Conservation (phyloP, 2,888 invertebrate species). For the Macrosoma leucophasiata region DNA sequence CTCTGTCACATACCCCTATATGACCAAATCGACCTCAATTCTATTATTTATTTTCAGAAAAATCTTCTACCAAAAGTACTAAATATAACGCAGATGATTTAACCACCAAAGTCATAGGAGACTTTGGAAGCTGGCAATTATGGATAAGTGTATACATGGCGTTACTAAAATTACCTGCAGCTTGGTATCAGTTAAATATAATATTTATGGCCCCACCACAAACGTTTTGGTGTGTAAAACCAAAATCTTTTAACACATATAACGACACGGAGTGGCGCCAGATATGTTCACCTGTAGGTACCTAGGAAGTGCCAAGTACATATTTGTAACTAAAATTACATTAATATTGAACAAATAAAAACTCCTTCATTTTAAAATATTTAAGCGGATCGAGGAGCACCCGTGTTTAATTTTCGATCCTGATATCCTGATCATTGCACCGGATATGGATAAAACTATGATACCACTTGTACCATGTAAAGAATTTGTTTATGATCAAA, state of each 20-base stretch:
- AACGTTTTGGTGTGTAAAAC: constrained; percentile 75
- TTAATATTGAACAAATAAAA: background rate
- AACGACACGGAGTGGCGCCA: constrained; percentile 61
- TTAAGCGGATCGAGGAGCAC: constrained; percentile 48
- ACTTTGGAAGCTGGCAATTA: constrained; percentile 77
- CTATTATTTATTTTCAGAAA: too few relatives aligned
- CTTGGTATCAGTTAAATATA: constrained; percentile 79
- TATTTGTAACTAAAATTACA: background rate
- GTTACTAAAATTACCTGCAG: constrained; percentile 74
- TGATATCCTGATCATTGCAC: constrained; percentile 38
- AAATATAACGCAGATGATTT: constrained; percentile 34
- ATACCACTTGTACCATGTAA: constrained; percentile 53
- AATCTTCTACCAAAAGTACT: too few relatives aligned
- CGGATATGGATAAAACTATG: constrained; percentile 36
- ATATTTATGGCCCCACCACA: constrained; percentile 78
- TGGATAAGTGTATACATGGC: constrained; percentile 71
- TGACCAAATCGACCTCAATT: too few relatives aligned
- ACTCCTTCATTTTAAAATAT: constrained; percentile 10
- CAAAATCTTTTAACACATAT: constrained; percentile 34
- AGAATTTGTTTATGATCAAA: constrained; percentile 71
- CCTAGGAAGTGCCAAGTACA: background rate
- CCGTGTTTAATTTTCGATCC: constrained; percentile 66
- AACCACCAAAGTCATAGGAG: constrained; percentile 61
- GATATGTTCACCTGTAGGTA: constrained; percentile 52
- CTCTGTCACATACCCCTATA: too few relatives aligned